Evolutionary conservation across 2,797 vertebrate genomes (phyloP), one percentile per base, ranked within the genome.

Genomic region (Sitta carolinensis): DNA sequence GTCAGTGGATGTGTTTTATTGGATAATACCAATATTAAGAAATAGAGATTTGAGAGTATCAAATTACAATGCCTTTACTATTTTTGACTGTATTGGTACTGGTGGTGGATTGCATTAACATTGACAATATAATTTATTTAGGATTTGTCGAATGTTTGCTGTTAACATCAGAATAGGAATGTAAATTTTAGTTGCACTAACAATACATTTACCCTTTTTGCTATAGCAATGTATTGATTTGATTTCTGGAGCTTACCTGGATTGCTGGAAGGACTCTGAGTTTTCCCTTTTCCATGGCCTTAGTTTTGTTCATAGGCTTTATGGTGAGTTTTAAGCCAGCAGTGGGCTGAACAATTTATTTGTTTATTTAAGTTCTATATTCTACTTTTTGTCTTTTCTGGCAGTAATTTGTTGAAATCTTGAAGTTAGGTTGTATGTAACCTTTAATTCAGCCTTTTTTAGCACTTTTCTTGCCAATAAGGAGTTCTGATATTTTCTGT

Each of bases 381-480:
- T 50, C 48, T 91, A 52, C 74, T 89, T 85, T 89, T 80, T 77
- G 85, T 97, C 95, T 97, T 98, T 97, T 96, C 96, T 97, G 93
- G 90, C 40, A 80, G 97, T 98, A 98, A 98, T 98, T 98, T 98
- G 97, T 98, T 82, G 90, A 97, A 98, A 97, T 97, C 95, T 98
- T 98, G 97, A 98, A 98, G 98, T 98, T 98, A 98, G 98, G 97
- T 98, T 98, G 96, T 96, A 92, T 67, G 87, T 98, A 99, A 99
- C 98, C 98, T 99, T 99, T 99, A 99, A 98, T 99, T 99, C 98
- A 98, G 98, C 98, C 97, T 97, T 97, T 98, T 98, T 98, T 98
- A 98, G 98, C 98, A 98, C 97, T 99, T 99, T 98, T 98, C 97
- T 98, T 98, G 98, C 89, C 95, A 96, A 52, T 84, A 88, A 97